A percentile compares a stretch with the other conserved stretches of the same genome.
Conservation (phyloP, 2,797 vertebrate genomes). For the Arrhamphus sclerolepis region DNA sequence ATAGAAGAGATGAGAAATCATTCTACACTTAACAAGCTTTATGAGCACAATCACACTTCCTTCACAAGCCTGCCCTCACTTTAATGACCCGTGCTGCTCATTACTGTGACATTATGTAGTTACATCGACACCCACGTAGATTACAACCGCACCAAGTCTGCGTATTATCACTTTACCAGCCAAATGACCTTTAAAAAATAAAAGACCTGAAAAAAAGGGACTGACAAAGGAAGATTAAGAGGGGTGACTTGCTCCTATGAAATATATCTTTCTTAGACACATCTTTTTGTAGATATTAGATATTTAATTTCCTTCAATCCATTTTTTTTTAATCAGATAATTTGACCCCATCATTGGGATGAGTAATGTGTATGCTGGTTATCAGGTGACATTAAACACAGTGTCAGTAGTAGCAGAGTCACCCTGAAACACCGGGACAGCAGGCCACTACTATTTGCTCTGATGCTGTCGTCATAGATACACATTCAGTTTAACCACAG, state of each 20-base stretch:
- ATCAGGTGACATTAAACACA: slow-evolving; percentile 33
- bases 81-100: not conserved
- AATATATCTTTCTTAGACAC: not conserved
- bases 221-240: slow-evolving; percentile 6
- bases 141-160: too few species aligned
- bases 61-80: not conserved
- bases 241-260: not conserved
- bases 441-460: slow-evolving; percentile 3
- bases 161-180: slow-evolving; percentile 21
- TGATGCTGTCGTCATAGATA: too few species aligned
- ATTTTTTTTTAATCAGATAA: slow-evolving; percentile 18
- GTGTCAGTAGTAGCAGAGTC: slow-evolving; percentile 20
- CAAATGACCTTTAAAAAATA: slow-evolving; percentile 41
- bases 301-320: slow-evolving; percentile 28
- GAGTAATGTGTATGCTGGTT: slow-evolving; percentile 30
- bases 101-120: slow-evolving; percentile 14
- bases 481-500: too few species aligned
- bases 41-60: not conserved
- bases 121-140: too few species aligned
- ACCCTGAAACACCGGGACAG: slow-evolving; percentile 18
- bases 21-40: not conserved
- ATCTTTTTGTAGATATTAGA: slow-evolving; percentile 8
- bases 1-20: not conserved
- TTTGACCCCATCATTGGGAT: not conserved
- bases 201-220: not conserved